Conservation (phyloP, 35 echinoderm and acorn worm genomes). For the Anneissia japonica region DNA sequence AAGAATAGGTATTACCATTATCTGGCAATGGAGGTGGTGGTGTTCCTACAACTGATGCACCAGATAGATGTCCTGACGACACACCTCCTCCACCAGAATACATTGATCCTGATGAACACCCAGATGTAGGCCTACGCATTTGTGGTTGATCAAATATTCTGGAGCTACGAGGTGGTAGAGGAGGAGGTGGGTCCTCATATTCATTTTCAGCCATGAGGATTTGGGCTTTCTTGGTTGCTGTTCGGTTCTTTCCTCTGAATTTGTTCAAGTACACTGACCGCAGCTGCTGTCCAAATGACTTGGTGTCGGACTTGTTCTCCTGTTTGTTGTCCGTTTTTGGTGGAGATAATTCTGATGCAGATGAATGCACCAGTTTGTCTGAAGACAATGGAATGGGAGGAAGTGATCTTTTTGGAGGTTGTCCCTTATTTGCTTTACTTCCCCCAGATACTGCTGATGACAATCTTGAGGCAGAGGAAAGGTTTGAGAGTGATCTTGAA, state of each 20-base stretch:
- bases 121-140: neutral
- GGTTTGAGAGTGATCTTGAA: neutral
- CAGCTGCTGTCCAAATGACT: neutral
- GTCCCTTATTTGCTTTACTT: constrained; percentile 20
- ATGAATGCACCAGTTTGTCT: neutral
- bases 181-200: constrained; percentile 6
- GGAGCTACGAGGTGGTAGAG: constrained; percentile 14
- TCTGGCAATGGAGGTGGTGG: constrained; percentile 25
- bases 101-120: neutral
- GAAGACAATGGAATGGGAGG: constrained; percentile 34
- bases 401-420: constrained; percentile 49
- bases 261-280: neutral
- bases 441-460: constrained; percentile 8
- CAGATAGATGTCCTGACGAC: neutral
- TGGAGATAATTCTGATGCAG: no score
- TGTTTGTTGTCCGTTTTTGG: neutral
- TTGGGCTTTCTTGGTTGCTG: neutral
- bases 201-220: neutral
- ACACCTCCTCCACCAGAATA: neutral
- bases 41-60: neutral
- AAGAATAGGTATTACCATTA: neutral
- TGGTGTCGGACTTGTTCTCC: neutral
- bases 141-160: neutral
- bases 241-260: neutral
- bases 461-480: neutral